Base-by-base conservation (phyloP, 2,888 invertebrate species). In the Lissonota sp. region DNA sequence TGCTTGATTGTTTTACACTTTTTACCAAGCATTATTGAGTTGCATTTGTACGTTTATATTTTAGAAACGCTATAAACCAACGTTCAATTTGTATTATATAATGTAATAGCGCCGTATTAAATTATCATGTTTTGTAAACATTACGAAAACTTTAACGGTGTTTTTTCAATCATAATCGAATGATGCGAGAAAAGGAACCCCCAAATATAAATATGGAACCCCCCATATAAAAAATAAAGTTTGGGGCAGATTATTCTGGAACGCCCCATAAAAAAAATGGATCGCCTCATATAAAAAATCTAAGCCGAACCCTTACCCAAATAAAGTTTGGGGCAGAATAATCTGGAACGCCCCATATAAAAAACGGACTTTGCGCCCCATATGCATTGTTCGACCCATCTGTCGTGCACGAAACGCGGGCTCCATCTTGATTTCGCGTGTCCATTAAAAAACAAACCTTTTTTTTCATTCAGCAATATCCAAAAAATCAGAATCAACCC, bases 31-130 rank as follows among this genome's bases (percentile, higher is more conserved):
- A 83, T 88, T 80, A 80, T 80, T 90, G 86, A 78, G 89, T 90
- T 89, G 86, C 89, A 87, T 90, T 91, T 91, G 86, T 89, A 87
- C 88, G 89, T 88, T 86, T 86, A 86, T 91, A 90, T 88, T 89
- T 90, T 87, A 80, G 82, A 85, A 55, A 88, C 85, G 88, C 87
- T 86, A 89, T 88, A 88, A 88, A 87, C 26, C 26, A 87, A 88
- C 87, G 87, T 91, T 89, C 86, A 84, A 90, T 87, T 90, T 92
- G 91, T 92, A 92, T 89, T 83, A 91, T 26, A 26, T 88, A 87
- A 83, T 66, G 57, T 87, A 86, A 85, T 86, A 87, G 84, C 85
- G 85, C 85, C 88, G 85, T 87, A 90, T 90, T 87, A 88, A 89
- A 51, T 53, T 44, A 16, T 69, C 10, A 62, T 87, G 87, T 90